Evolutionary conservation across 2,113 vertebrate genomes (phyloP), one percentile per base, ranked within the genome.

Genomic region (Potamarius usumacintae): DNA sequence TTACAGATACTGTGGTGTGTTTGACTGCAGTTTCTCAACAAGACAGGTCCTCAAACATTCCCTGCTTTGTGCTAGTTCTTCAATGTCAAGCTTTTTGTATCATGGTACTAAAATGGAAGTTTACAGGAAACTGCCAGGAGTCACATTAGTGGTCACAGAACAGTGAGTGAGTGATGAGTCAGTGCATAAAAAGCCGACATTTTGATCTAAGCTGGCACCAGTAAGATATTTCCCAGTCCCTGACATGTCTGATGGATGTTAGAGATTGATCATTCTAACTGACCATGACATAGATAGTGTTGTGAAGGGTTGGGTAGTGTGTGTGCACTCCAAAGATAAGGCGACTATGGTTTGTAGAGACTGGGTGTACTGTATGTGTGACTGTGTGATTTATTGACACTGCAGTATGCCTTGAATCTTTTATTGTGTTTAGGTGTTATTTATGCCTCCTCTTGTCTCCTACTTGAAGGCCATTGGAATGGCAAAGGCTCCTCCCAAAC

Each of bases 301-400:
- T 65, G 85, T 67, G 69, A 57, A 25, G 7, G 62, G 58, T 71
- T 71, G 52, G 50, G 15, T 12, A 52, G 34, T 50, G 20, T 27
- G 58, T 83, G 80, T 87, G 86, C 50, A 63, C n/a, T 52, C 30
- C 5, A 62, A 65, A 71, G 77, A 86, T 87, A 62, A 72, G 22
- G 6, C 20, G 52, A 30, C n/a, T 80, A 53, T 4, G 62, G 30
- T 62, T 50, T 12, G 15, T 60, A 18, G 85, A 69, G 27, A 34
- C 57, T 22, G 10, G 53, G 30, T 17, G 25, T 65, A 15, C 3
- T 17, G 25, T 65, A 15, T 7, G 5, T 52, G 18, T 71, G 27
- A 34, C 27, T 53, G 25, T 63, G 25, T 60, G 65, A 87, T 82
- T 87, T 82, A 87, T 74, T 62, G 53, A 60, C 34, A 65, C 22